These are phyloP conservation scores for Thereva nobilitata DNA, from an alignment of 2,888 invertebrate genomes.

Conservation along the genomic window DNA sequence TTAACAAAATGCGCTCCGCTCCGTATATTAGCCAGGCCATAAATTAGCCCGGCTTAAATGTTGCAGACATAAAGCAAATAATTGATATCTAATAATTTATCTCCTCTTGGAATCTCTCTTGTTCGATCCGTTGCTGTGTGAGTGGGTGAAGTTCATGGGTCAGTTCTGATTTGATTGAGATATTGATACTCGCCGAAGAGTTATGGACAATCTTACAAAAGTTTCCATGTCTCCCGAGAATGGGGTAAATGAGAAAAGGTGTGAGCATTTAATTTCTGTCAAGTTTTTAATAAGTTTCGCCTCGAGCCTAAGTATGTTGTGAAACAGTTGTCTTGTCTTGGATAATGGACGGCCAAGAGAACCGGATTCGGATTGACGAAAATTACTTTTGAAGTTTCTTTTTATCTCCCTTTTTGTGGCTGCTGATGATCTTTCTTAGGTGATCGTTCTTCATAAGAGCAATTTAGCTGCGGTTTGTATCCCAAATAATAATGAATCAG, in stretches of 20 bases:
- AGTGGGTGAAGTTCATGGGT: conserved; percentile 38
- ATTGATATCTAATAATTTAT: conserved; percentile 44
- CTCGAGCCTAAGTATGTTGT: conserved; percentile 22
- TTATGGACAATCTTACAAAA: conserved; percentile 30
- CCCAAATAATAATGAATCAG: no score
- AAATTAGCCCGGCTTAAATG: conserved; percentile 42
- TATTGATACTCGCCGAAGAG: conserved; percentile 40
- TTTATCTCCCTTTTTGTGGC: no score
- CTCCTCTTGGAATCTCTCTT: conserved; percentile 31
- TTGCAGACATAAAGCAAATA: conserved; percentile 44
- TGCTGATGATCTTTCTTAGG: no score
- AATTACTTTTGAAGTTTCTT: no score
- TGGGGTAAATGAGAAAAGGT: conserved; percentile 32
- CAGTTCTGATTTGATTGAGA: conserved; percentile 42
- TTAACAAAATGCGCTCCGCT: conserved; percentile 40
- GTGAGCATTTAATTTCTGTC: conserved; percentile 33
- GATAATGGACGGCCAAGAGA: no score
- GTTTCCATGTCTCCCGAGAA: conserved; percentile 27
- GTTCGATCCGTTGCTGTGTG: conserved; percentile 18
- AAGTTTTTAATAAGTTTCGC: conserved; percentile 27
- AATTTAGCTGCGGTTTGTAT: no score
- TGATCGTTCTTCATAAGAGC: no score
- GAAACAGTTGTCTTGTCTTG: conserved; percentile 6
- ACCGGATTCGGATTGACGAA: no score
- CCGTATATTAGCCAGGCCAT: conserved; percentile 39